A percentile compares a stretch with the other conserved stretches of the same genome.
These are phyloP conservation scores for Argyrosomus regius DNA, from an alignment of 2,797 vertebrate genomes.

Conservation along the genomic window DNA sequence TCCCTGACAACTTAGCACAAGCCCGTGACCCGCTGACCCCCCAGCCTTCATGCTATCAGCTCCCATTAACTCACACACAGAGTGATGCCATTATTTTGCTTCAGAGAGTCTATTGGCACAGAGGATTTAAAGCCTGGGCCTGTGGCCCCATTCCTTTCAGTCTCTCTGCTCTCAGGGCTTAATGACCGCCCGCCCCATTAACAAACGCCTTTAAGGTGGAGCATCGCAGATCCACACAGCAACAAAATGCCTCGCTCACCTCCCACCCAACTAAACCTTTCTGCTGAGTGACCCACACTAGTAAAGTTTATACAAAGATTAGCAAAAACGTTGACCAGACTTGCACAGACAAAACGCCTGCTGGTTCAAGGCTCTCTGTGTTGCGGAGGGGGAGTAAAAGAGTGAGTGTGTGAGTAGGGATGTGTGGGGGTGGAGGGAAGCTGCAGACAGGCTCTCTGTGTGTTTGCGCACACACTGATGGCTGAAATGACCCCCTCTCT, in stretches of 20 bases:
- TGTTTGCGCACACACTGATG: conserved; percentile 83
- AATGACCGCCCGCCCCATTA: conserved; percentile 85
- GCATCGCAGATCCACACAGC: conserved; percentile 69
- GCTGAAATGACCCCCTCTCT: conserved; percentile 82
- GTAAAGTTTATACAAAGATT: conserved; percentile 80
- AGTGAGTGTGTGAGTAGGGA: conserved; percentile 55
- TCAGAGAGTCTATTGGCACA: conserved; percentile 87
- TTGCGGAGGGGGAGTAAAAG: conserved; percentile 54
- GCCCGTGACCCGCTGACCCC: conserved; percentile 87
- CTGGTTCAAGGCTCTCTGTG: conserved; percentile 64
- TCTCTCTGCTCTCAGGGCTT: conserved; percentile 83
- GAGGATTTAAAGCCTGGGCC: conserved; percentile 85
- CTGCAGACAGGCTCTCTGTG: conserved; percentile 81
- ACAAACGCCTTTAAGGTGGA: conserved; percentile 84
- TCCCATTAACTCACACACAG: conserved; percentile 89
- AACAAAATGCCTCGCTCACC: conserved; percentile 74
- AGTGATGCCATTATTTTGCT: conserved; percentile 92
- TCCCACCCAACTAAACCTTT: conserved; percentile 69
- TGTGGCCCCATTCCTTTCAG: conserved; percentile 86
- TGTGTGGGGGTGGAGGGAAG: conserved; percentile 60
- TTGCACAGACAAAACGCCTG: conserved; percentile 71
- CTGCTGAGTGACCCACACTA: conserved; percentile 74
- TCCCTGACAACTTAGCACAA: conserved; percentile 90
- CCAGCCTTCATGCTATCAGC: conserved; percentile 89
- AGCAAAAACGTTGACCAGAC: conserved; percentile 75